phyloP scores from a whole-genome alignment of 2,113 vertebrate species.

The Microtus pennsylvanicus region DNA sequence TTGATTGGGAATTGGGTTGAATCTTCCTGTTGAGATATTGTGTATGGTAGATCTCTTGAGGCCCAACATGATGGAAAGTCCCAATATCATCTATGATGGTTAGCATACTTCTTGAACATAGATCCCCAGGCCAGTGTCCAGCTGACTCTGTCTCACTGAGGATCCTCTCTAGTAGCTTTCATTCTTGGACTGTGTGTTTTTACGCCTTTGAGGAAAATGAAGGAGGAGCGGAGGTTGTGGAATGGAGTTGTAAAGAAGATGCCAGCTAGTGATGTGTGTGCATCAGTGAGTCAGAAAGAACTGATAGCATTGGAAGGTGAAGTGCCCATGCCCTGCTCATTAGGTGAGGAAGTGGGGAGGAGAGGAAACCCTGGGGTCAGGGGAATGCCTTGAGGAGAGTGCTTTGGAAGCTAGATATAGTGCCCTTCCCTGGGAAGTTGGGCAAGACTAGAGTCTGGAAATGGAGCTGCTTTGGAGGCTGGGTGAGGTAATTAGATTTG shows the following conservation, averaged over 20 bases:
- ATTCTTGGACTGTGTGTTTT: not conserved
- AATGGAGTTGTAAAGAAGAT: not conserved
- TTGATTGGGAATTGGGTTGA: slow-evolving; percentile 16
- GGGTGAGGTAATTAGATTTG: not conserved
- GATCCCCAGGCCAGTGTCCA: not conserved
- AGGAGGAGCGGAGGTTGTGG: not conserved
- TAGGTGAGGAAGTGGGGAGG: not conserved
- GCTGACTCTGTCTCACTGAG: not conserved
- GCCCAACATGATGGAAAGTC: not conserved
- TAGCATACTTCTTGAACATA: not conserved
- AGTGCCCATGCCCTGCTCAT: not conserved
- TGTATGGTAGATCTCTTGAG: not conserved
- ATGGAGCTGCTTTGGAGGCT: not conserved
- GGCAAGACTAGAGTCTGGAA: not conserved
- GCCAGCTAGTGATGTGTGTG: not conserved
- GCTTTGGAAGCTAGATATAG: not conserved
- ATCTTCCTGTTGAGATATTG: not conserved
- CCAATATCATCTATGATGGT: not conserved
- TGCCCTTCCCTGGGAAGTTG: not conserved
- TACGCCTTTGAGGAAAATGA: slow-evolving; percentile 2
- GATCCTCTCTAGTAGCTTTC: not conserved
- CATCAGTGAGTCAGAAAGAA: not conserved
- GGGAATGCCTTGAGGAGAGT: not conserved
- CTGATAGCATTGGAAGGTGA: not conserved
- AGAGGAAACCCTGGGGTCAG: not conserved